Base-by-base conservation (phyloP, 53 echinoderm and acorn worm species). In the Patiria pectinifera region DNA sequence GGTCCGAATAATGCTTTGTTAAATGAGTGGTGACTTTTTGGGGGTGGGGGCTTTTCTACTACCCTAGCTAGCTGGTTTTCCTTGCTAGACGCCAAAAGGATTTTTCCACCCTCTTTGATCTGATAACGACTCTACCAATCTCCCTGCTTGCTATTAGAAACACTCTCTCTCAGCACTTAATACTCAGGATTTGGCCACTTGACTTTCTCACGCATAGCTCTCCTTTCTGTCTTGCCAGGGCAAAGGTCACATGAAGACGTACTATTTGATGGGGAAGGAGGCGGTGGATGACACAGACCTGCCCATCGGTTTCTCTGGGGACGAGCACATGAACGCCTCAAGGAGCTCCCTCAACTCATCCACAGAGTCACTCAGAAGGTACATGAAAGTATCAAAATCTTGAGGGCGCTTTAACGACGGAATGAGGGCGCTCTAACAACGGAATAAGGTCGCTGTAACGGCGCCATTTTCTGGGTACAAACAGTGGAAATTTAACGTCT, bases 161-260 rank as follows among this genome's bases (percentile, higher is more conserved):
- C 35, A 35, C 35, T 35, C 35, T 35, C 35, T 35, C 35, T 35
- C 35, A 35, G 35, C 35, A 24, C 61, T 91, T 46, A 18, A 9
- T 66, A 14, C 66, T 16, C 19, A 16, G 3, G 66, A 11, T 66
- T 35, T 35, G 35, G 35, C 35, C 35, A 35, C 0, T 35, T 35
- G 35, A 35, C 35, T 35, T 35, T 35, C 35, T 35, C 35, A 35
- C 35, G 35, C 35, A 1, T 66, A 66, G 1, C 10, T 13, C 66
- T 53, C 16, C 35, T n/a, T 12, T 80, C 15, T 69, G 2, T 7
- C n/a, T 18, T 83, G 13, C 24, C 80, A 99, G 99, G 99, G 99
- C 2, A 99, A 99, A 80, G 99, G 97, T 0, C 62, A 69, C 11
- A 99, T 99, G 99, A 99, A 99, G 91, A 99, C 99, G 3, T 99